Conservation (phyloP, 1,140 invertebrate species). For the Ridgeia piscesae region DNA sequence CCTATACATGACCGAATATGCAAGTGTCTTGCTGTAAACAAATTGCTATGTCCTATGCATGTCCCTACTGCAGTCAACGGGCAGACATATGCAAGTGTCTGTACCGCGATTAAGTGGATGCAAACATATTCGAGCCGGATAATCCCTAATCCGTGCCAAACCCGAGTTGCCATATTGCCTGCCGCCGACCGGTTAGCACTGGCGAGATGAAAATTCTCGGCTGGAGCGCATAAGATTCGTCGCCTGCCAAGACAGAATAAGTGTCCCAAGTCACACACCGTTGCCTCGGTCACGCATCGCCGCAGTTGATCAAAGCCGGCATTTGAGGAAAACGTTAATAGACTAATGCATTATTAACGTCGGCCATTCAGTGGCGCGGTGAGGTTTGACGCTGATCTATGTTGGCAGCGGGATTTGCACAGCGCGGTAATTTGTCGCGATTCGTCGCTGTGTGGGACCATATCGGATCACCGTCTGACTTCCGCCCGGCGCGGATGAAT, state of each 20-base stretch:
- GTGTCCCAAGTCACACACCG: not conserved
- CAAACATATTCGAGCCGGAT: no score
- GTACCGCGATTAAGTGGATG: no score
- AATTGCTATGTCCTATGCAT: no score
- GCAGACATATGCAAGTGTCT: no score
- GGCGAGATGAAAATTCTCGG: not conserved
- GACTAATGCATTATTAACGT: constrained; percentile 1
- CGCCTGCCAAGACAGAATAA: not conserved
- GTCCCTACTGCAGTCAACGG: no score
- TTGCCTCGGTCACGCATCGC: not conserved
- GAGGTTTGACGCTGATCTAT: not conserved
- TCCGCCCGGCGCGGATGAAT: not conserved
- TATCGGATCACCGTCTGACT: not conserved
- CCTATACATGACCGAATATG: no score
- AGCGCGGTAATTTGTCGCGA: not conserved
- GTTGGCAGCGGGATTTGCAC: not conserved
- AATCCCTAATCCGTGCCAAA: no score
- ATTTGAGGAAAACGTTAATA: not conserved
- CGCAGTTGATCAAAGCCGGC: not conserved
- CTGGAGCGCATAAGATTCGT: not conserved
- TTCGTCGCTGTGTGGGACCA: not conserved
- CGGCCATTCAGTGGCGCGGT: not conserved
- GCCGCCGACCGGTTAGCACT: not conserved
- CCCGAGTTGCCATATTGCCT: not conserved
- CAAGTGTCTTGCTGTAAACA: no score